phyloP scores from a whole-genome alignment of 2,797 vertebrate genomes.

The Atherinosoma microstoma region DNA sequence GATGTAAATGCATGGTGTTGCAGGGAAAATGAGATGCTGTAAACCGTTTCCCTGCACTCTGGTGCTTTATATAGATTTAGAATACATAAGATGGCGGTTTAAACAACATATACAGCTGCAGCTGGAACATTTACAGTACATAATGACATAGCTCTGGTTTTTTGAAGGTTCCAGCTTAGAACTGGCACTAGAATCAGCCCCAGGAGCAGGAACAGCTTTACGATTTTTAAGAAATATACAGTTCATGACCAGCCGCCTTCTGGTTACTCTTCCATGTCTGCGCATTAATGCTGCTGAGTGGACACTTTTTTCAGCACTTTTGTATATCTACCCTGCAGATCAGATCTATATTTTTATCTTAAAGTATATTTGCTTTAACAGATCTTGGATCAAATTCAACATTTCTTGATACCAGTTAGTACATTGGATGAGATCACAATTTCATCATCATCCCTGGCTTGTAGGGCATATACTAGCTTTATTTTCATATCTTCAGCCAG shows the following conservation, averaged over 20 bases:
- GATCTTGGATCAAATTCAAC: neutral
- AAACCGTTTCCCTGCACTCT: neutral
- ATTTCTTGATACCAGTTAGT: neutral
- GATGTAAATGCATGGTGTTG: neutral
- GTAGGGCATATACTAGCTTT: neutral
- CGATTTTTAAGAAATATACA: too few species aligned
- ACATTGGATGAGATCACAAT: neutral
- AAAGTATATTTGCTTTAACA: neutral
- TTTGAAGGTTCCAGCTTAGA: neutral
- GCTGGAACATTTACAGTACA: neutral
- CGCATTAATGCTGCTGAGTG: neutral
- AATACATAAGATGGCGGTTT: neutral
- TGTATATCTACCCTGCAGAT: too few species aligned
- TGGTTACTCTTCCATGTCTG: neutral
- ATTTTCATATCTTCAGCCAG: neutral
- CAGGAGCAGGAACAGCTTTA: too few species aligned
- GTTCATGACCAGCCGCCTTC: neutral
- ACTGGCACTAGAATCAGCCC: neutral
- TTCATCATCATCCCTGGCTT: neutral
- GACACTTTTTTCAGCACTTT: too few species aligned
- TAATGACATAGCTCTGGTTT: neutral
- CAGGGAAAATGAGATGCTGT: neutral
- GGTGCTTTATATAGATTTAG: neutral
- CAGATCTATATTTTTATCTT: too few species aligned
- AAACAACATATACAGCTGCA: neutral